Percentiles rank a stretch among this genome's conserved stretches.
Conservation (phyloP, 2,888 invertebrate genomes). For the Drosophila nigritarsus region DNA sequence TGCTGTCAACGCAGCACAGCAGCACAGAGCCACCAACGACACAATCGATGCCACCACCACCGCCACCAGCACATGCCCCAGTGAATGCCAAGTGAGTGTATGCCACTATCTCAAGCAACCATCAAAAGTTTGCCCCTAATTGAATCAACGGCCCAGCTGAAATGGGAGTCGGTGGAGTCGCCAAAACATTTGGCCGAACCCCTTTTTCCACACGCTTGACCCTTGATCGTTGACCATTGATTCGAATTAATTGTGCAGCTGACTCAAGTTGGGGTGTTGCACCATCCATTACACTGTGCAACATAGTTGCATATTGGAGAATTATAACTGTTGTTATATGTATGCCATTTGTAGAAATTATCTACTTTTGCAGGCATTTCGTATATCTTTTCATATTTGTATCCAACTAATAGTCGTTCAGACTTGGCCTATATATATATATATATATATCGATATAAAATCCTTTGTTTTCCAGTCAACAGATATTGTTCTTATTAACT, state of each 20-base stretch:
- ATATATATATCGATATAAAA: not conserved
- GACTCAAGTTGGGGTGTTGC: conserved; percentile 36
- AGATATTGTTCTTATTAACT: not conserved
- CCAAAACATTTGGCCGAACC: not conserved
- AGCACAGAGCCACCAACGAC: conserved; percentile 10
- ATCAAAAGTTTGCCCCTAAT: conserved; percentile 32
- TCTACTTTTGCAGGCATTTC: not conserved
- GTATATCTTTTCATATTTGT: not conserved
- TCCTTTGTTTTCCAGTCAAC: not conserved
- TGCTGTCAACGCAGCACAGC: conserved; percentile 86
- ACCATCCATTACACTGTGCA: conserved; percentile 27
- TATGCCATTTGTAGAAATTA: not conserved
- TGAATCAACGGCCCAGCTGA: conserved; percentile 45
- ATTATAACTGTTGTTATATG: not conserved
- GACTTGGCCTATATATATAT: not conserved
- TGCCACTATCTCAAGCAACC: not conserved
- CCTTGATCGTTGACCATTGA: conserved; percentile 40
- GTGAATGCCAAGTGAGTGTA: conserved; percentile 63
- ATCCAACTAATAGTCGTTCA: not conserved
- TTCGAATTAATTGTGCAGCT: conserved; percentile 63
- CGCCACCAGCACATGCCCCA: conserved; percentile 17
- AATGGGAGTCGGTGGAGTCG: conserved; percentile 1
- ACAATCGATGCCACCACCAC: conserved; percentile 7
- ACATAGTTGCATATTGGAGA: not conserved
- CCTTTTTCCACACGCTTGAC: conserved; percentile 32